Percentiles rank a stretch among this genome's conserved stretches.
Evolutionary conservation across 2,888 invertebrate species (phyloP).

Genomic region (Cosmopolites sordidus): DNA sequence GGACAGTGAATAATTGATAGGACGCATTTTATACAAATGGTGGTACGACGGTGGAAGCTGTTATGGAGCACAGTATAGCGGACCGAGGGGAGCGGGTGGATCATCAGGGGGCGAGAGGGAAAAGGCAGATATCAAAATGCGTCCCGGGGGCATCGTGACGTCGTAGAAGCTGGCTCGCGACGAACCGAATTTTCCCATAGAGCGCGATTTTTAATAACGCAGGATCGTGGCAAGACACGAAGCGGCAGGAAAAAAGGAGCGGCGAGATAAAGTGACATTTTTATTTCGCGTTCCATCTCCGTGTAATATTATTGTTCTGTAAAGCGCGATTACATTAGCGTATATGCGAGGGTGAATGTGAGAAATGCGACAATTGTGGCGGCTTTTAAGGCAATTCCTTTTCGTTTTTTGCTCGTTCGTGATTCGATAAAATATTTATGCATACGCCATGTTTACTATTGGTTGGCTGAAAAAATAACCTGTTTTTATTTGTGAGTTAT

Average conservation of each 20-base stretch:
- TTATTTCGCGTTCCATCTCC: slow-evolving; percentile 18
- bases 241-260: slow-evolving; percentile 5
- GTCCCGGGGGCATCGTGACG: slow-evolving; percentile 30
- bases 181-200: slow-evolving; percentile 19
- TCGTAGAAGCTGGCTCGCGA: slow-evolving; percentile 16
- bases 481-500: too few species aligned
- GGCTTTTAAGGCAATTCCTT: background rate
- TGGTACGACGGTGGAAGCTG: slow-evolving; percentile 33
- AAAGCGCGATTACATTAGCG: background rate
- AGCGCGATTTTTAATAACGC: slow-evolving; percentile 27
- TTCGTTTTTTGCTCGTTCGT: background rate
- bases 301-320: background rate
- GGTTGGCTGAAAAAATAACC: too few species aligned
- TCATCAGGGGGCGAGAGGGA: too few species aligned
- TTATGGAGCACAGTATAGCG: slow-evolving; percentile 25
- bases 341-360: background rate
- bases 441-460: too few species aligned
- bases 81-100: slow-evolving; percentile 23
- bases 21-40: slow-evolving; percentile 35
- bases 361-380: background rate
- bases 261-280: slow-evolving; percentile 30
- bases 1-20: slow-evolving; percentile 28
- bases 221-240: slow-evolving; percentile 2
- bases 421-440: background rate
- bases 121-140: slow-evolving; percentile 32